Base-by-base conservation (phyloP, 2,113 vertebrate genomes). In the Anser cygnoides region DNA sequence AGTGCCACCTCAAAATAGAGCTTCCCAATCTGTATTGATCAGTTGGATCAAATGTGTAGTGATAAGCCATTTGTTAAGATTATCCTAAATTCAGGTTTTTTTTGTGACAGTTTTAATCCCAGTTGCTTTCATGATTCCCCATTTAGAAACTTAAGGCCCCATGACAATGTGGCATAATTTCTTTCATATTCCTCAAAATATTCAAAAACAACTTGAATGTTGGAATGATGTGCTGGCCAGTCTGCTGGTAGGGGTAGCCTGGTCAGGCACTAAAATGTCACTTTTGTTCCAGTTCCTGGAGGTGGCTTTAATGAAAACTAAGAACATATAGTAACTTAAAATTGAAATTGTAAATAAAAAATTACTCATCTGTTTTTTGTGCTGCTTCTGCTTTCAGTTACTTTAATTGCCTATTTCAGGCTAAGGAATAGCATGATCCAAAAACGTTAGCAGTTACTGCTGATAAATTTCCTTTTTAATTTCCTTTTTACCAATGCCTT, bases 401-500 rank as follows among this genome's bases (percentile, higher is more conserved):
- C 35, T 78, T 57, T 43, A 79, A 26, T 63, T 81, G 33, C 57
- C 33, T 75, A 9, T 59, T 92, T 57, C 52, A 74, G 33, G 21
- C 19, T 11, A 52, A 91, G 35, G 26, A 92, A 46, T 46, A 75
- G 7, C 13, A 75, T 49, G 39, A 65, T 49, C 29, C 26, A 57
- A 66, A 89, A 46, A 0, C 5, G 21, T 7, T 43, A 75, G 7
- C 13, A 66, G 28, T 70, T 92, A 73, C 19, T 93, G 87, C 87
- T 84, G 62, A 95, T 70, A 89, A 87, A 78, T 87, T 95, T 97
- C 70, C 66, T 84, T 86, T 94, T 79, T 29, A 35, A 78, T 87
- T 95, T 97, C 70, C 66, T 84, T 86, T 94, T 79, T 29, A 35
- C 20, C 1, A 1, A 6, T 58, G 18, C 44, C 33, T 71, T 71